Conservation (phyloP, 2,797 vertebrate species). For the Dicrostonyx torquatus region DNA sequence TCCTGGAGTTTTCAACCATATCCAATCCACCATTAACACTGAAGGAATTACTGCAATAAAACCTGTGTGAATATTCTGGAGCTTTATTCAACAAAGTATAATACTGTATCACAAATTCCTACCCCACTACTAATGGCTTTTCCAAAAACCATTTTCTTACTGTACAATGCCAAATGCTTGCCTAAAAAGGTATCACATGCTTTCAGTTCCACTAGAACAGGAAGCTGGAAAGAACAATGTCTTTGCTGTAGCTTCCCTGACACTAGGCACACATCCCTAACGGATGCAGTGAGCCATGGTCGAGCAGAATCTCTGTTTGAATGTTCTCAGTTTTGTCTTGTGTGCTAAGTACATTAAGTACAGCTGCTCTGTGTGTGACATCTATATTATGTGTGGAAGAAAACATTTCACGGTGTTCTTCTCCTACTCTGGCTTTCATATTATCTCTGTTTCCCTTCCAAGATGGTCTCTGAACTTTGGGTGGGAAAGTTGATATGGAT, state of each 20-base stretch:
- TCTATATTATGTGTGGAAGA: not conserved
- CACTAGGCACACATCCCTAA: not conserved
- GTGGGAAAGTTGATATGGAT: no score
- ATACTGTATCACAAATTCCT: slow-evolving; percentile 99
- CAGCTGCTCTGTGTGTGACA: not conserved
- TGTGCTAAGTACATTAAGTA: not conserved
- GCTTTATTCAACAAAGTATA: slow-evolving; percentile 99
- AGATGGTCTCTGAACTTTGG: not conserved
- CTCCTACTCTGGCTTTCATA: not conserved
- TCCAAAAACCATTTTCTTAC: slow-evolving; percentile 99
- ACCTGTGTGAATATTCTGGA: slow-evolving; percentile 98
- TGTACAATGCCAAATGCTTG: slow-evolving; percentile 94
- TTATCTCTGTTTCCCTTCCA: not conserved
- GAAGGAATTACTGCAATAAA: slow-evolving; percentile 97
- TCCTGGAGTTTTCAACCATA: slow-evolving; percentile 94
- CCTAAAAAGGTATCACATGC: not conserved
- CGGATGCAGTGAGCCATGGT: not conserved
- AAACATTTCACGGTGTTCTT: not conserved
- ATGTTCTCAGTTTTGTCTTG: not conserved
- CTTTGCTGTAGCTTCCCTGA: not conserved
- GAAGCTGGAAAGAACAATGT: not conserved
- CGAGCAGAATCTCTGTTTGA: not conserved
- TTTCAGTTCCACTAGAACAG: not conserved
- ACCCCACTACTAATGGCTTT: slow-evolving; percentile 98
- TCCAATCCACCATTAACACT: slow-evolving; percentile 97